Base-by-base conservation (phyloP, 2,888 invertebrate species). In the Cryptosula pallasiana region DNA sequence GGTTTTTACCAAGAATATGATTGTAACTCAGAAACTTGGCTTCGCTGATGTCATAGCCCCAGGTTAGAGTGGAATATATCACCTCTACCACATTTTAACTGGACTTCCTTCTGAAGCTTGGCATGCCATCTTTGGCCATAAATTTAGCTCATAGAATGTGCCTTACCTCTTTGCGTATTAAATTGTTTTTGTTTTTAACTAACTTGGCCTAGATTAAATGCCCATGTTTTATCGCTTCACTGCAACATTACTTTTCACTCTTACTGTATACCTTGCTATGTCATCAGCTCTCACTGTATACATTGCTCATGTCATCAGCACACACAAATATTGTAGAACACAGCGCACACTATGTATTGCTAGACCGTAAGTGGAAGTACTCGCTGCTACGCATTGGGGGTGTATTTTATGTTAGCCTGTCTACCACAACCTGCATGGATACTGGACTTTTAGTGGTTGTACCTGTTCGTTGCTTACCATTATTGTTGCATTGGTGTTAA, bases 31-130 rank as follows among this genome's bases (percentile, higher is more conserved):
- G 63, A 95, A 95, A 84, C 89, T 94, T 73, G 95, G 95, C 1
- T 95, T 95, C 82, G 92, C 95, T 57, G 95, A 96, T 86, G 92
- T 95, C 72, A 95, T 96, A 73, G 94, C 95, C 92, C 95, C 96
- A 0, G 95, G 95, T 13, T 78, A 71, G 73, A 35, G 54, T 54
- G 25, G 16, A 1, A 35, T 45, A 20, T 20, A 5, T 45, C 45
- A 5, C 20, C 45, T 45, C 45, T 20, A 13, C 20, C 9, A 20
- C 20, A 13, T 45, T 13, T 45, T 45, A 45, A 45, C 5, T 13
- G 45, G 9, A 45, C 20, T 45, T 45, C 45, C 20, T 45, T 45
- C n/a, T n/a, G n/a, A n/a, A n/a, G n/a, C n/a, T n/a, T n/a, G n/a
- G n/a, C n/a, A n/a, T n/a, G n/a, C n/a, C n/a, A n/a, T n/a, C n/a